Base-by-base conservation (phyloP, 2,888 invertebrate species). In the Meliscaeva auricollis region DNA sequence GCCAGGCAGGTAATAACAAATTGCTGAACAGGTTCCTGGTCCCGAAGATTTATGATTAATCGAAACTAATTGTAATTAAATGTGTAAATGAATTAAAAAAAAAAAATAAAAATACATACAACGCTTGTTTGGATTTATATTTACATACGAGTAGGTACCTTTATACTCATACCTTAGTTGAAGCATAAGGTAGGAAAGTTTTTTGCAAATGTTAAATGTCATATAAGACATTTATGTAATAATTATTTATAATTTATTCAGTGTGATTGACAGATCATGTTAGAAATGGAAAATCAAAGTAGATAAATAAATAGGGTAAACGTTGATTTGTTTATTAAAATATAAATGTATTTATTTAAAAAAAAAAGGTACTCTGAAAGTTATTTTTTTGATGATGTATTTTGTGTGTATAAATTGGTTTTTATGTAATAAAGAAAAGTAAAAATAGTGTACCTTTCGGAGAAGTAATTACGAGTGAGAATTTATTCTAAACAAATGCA, bases 11-110 rank as follows among this genome's bases (percentile, higher is more conserved):
- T 41, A 17, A 69, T 56, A 54, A 69, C 64, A 73, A 68, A 68
- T 73, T 58, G 9, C 44, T 35, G 54, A 32, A 66, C 9, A 66
- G 50, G 73, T 73, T 79, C 50, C 73, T 60, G 50, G 60, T 50
- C 68, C 44, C 4, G 20, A 52, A 68, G 46, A 62, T 69, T 69
- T 62, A 62, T 69, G 75, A 69, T 80, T 68, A 46, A 80, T 75
- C 60, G 60, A 75, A 60, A 69, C 48, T 48, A 69, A 62, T 79
- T 62, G 60, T 46, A 78, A 83, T 83, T 74, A 64, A 52, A 69
- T 52, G 60, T 68, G 38, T 41, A 60, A 73, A 41, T 44, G 20
- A 15, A 41, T 58, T 26, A 58, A 13, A 62, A 32, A n/a, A 20
- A n/a, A 41, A 13, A 41, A 11, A 46, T 26, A 46, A n/a, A n/a